Base-by-base conservation (phyloP, 2,113 vertebrate species). In the Dryoscopus gambensis region DNA sequence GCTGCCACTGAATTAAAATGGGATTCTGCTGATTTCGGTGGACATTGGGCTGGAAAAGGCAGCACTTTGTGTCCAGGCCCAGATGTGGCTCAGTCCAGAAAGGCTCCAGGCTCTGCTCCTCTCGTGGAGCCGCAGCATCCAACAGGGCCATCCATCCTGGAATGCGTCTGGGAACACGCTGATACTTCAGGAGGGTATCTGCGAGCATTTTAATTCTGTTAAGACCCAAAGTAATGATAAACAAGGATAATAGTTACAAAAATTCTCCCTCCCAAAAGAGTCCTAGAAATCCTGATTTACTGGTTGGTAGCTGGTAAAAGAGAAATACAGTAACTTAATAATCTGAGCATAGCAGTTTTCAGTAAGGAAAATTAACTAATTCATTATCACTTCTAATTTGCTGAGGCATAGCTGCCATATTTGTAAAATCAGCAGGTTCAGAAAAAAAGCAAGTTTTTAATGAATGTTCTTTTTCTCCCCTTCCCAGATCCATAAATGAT, bases 341-440 rank as follows among this genome's bases (percentile, higher is more conserved):
- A 98, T 98, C 98, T 97, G 98, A 98, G 96, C 96, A 90, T 97
- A 98, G 98, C 98, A 98, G 96, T 98, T 98, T 98, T 98, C 98
- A 96, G 98, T 70, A 95, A 98, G 97, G 98, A 98, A 98, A 98
- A 98, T 98, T 98, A 98, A 98, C 98, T 98, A 98, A 98, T 98
- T 98, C 98, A 98, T 98, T 98, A 98, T 98, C 97, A 70, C 98
- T 98, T 97, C 97, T 98, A 98, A 98, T 98, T 98, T 98, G 98
- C 98, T 98, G 98, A 98, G 98, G 97, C 98, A 98, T 98, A 95
- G 98, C 97, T 98, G 98, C 98, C 97, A 98, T 98, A 98, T 98
- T 98, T 98, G 98, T 98, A 98, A 98, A 98, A 98, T 98, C 98
- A 98, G 98, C 98, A 98, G 97, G 97, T 98, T 98, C 93, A 79